phyloP scores from a whole-genome alignment of 2,797 vertebrate species.

The Echiichthys vipera region DNA sequence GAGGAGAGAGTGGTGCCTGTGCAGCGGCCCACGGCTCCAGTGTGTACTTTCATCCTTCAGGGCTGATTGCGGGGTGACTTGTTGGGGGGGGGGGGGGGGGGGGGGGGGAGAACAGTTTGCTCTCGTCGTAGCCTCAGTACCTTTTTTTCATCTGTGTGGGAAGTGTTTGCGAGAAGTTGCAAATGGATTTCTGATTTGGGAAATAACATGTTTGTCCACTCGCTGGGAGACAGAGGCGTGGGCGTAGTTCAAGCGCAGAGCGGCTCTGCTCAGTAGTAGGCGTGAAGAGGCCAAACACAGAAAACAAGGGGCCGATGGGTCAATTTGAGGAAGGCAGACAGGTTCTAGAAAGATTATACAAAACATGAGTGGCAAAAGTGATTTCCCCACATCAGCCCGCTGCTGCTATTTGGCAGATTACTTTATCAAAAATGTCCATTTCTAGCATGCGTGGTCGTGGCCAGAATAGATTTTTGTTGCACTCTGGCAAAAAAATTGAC shows the following conservation, averaged over 20 bases:
- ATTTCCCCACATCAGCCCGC: slow-evolving; percentile 1
- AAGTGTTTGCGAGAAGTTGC: slow-evolving; percentile 62
- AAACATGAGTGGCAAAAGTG: background rate
- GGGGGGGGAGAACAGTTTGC: slow-evolving; percentile 1
- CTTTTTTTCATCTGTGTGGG: slow-evolving; percentile 58
- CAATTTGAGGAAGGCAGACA: slow-evolving; percentile 41
- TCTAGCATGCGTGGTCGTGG: too few relatives aligned
- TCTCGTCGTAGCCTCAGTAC: slow-evolving; percentile 33
- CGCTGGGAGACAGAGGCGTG: slow-evolving; percentile 58
- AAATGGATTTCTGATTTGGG: slow-evolving; percentile 70
- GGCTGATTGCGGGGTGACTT: slow-evolving; percentile 19
- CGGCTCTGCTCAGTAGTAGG: slow-evolving; percentile 48
- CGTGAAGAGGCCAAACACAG: slow-evolving; percentile 56
- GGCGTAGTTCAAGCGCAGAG: slow-evolving; percentile 59
- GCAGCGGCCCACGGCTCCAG: slow-evolving; percentile 29
- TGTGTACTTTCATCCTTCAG: slow-evolving; percentile 23
- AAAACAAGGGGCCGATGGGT: slow-evolving; percentile 57
- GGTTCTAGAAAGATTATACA: slow-evolving; percentile 44
- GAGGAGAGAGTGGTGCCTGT: background rate
- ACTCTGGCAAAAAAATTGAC: too few relatives aligned
- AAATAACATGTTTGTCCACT: slow-evolving; percentile 67
- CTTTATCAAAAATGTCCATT: background rate
- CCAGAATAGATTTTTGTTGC: too few relatives aligned
- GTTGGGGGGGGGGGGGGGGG: background rate
- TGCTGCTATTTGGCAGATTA: background rate